These are phyloP conservation scores for Empidonax traillii DNA, from an alignment of 2,113 vertebrate species.

Conservation along the genomic window DNA sequence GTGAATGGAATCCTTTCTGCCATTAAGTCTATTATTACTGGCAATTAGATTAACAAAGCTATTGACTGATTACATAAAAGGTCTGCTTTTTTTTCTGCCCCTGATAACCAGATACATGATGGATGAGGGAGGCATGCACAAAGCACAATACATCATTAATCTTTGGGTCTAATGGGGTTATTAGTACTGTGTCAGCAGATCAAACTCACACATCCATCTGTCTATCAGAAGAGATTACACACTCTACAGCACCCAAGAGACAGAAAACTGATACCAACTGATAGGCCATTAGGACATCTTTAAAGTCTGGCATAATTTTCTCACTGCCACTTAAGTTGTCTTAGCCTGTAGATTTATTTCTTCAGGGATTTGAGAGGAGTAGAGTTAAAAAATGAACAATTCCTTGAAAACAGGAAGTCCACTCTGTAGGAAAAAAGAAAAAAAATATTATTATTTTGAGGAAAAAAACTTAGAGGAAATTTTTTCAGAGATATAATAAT, in stretches of 20 bases:
- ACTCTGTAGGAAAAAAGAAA: neutral
- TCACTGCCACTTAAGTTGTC: neutral
- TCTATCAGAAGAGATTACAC: neutral
- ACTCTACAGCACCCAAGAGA: neutral
- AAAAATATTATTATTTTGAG: neutral
- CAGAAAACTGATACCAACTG: slow-evolving; percentile 8
- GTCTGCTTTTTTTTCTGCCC: neutral
- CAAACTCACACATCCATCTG: slow-evolving; percentile 23
- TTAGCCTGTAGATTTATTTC: neutral
- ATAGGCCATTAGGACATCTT: neutral
- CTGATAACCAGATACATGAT: slow-evolving; percentile 1
- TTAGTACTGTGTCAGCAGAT: slow-evolving; percentile 30
- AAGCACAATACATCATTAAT: neutral
- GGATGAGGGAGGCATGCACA: neutral
- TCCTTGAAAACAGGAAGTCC: neutral
- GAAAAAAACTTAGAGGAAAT: neutral
- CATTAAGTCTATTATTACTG: neutral
- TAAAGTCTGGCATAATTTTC: neutral
- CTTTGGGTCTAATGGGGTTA: neutral
- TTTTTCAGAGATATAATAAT: neutral
- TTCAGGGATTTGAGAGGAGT: neutral
- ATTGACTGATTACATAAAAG: neutral
- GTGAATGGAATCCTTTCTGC: neutral
- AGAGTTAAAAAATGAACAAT: neutral
- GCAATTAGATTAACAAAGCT: neutral